Percentiles rank a stretch among this genome's conserved stretches.
These are phyloP conservation scores for Drosophila ficusphila DNA, from an alignment of 1,140 invertebrate genomes.

Conservation along the genomic window DNA sequence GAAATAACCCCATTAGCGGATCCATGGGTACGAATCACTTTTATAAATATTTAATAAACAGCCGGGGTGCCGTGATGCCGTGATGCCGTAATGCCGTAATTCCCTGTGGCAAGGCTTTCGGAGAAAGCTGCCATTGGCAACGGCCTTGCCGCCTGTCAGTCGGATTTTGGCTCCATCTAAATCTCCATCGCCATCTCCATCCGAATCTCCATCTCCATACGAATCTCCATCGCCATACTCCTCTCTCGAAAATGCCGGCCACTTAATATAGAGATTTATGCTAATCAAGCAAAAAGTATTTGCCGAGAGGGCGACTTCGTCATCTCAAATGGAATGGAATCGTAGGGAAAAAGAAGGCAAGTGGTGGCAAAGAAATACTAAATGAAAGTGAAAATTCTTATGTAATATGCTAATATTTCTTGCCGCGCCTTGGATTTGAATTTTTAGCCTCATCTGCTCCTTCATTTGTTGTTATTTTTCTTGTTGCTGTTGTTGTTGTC, in stretches of 20 bases:
- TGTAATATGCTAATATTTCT: slow-evolving; percentile 65
- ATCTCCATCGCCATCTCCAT: no score
- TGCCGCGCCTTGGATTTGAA: slow-evolving; percentile 40
- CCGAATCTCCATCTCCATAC: no score
- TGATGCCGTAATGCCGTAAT: slow-evolving; percentile 30
- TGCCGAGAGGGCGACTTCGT: slow-evolving; percentile 16
- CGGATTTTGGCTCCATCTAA: no score
- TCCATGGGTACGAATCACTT: background rate
- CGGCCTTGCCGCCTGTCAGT: slow-evolving; percentile 50
- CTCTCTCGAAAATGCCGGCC: slow-evolving; percentile 1
- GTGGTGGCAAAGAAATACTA: slow-evolving; percentile 23
- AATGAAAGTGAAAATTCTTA: slow-evolving; percentile 68
- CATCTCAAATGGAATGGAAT: slow-evolving; percentile 33
- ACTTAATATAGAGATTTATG: slow-evolving; percentile 68
- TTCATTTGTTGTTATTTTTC: no score
- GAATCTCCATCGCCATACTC: no score
- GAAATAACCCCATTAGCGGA: background rate
- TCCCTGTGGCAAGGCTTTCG: background rate
- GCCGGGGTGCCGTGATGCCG: background rate
- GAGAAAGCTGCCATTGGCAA: slow-evolving; percentile 23
- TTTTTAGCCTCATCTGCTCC: no score
- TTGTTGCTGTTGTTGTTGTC: no score
- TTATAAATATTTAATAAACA: background rate
- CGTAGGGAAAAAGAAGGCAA: background rate
- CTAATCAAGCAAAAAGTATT: slow-evolving; percentile 63